Evolutionary conservation across 2,797 vertebrate species (phyloP).

Genomic region (Hybognathus amarus): DNA sequence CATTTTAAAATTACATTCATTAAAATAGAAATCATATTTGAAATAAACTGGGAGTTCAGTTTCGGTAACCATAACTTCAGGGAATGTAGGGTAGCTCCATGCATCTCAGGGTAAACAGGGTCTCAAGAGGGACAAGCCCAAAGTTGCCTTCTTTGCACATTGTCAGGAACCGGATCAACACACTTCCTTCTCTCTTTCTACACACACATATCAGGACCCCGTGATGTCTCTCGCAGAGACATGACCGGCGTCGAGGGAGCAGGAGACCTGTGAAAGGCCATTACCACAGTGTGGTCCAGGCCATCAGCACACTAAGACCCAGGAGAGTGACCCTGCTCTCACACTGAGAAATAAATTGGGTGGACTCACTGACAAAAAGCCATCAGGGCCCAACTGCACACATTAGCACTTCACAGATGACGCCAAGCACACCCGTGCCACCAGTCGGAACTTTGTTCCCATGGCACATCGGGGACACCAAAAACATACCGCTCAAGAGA

Average conservation of each 20-base stretch:
- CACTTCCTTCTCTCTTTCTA: constrained; percentile 50
- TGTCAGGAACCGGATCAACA: constrained; percentile 52
- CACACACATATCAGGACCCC: constrained; percentile 42
- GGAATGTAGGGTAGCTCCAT: background rate
- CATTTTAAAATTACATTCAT: background rate
- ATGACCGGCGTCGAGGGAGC: constrained; percentile 56
- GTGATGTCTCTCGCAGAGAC: constrained; percentile 41
- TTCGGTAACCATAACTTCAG: constrained; percentile 5
- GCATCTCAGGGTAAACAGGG: constrained; percentile 8
- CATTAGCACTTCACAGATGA: constrained; percentile 81
- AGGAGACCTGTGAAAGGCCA: constrained; percentile 68
- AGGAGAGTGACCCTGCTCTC: constrained; percentile 63
- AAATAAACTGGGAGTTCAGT: background rate
- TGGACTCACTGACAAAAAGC: constrained; percentile 65
- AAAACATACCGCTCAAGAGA: constrained; percentile 56
- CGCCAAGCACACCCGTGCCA: constrained; percentile 64
- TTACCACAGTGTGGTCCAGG: constrained; percentile 71
- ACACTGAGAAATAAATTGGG: constrained; percentile 72
- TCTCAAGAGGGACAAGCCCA: constrained; percentile 43
- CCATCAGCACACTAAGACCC: constrained; percentile 77
- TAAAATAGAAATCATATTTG: background rate
- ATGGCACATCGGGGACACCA: constrained; percentile 59
- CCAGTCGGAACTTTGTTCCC: constrained; percentile 62
- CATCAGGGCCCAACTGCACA: constrained; percentile 76
- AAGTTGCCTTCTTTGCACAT: constrained; percentile 56